phyloP scores from a whole-genome alignment of 2,113 vertebrate species.

The Regulus satrapa region DNA sequence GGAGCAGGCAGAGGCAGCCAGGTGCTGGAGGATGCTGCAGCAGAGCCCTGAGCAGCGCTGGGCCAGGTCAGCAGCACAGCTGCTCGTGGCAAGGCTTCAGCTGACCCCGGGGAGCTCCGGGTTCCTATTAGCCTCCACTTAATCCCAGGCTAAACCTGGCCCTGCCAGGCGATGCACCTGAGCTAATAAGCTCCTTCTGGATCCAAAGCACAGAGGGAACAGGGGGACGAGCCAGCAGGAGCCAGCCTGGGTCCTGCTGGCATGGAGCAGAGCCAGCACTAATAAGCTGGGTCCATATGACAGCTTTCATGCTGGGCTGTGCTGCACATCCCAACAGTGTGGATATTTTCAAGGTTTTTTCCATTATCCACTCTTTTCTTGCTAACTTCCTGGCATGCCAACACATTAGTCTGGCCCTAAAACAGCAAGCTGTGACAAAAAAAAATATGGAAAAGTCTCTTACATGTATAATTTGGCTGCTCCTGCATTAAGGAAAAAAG shows the following conservation, averaged over 20 bases:
- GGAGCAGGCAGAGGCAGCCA: neutral
- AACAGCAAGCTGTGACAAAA: neutral
- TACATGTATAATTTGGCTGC: neutral
- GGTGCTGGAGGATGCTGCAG: neutral
- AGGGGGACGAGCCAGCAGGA: neutral
- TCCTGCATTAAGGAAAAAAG: neutral
- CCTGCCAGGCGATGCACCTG: neutral
- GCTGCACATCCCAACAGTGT: neutral
- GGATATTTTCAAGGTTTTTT: neutral
- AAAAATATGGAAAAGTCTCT: neutral
- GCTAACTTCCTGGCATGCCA: neutral
- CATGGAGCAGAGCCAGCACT: neutral
- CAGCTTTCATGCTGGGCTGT: neutral
- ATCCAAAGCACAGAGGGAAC: neutral
- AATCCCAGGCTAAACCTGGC: conserved; percentile 21
- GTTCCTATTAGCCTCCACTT: neutral
- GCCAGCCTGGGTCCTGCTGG: neutral
- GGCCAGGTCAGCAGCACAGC: neutral
- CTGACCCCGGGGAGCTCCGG: neutral
- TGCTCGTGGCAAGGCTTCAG: neutral
- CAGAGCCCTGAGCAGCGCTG: neutral
- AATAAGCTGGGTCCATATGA: conserved; percentile 23
- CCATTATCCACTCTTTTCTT: neutral
- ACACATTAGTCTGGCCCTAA: neutral
- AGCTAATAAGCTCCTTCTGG: conserved; percentile 3